A percentile compares a stretch with the other conserved stretches of the same genome.
phyloP scores from a whole-genome alignment of 2,113 vertebrate genomes.

The Loxodonta africana region DNA sequence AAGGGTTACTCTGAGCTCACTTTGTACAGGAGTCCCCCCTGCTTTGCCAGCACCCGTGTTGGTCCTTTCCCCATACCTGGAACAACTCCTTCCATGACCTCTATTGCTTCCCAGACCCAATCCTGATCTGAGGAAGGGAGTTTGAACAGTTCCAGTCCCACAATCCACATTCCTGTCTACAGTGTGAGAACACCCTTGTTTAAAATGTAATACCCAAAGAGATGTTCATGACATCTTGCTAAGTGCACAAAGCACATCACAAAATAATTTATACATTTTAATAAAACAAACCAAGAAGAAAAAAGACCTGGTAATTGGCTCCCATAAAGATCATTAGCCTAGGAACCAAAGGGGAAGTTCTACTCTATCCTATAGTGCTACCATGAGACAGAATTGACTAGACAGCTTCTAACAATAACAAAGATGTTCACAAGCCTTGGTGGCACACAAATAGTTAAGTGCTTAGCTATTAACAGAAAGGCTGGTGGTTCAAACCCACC shows the following conservation, averaged over 20 bases:
- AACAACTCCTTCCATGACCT: not conserved
- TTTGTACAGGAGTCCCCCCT: not conserved
- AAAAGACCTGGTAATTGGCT: not conserved
- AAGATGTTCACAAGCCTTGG: too few relatives aligned
- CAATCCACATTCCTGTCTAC: not conserved
- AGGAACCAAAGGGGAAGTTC: too few relatives aligned
- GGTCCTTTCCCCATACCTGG: not conserved
- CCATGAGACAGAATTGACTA: too few relatives aligned
- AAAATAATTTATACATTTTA: not conserved
- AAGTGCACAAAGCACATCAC: not conserved
- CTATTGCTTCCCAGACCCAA: not conserved
- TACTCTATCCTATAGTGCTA: too few relatives aligned
- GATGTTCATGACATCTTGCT: not conserved
- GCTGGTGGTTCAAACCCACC: not conserved
- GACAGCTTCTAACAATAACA: too few relatives aligned
- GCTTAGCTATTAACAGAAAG: not conserved
- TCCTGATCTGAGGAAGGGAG: not conserved
- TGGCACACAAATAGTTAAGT: too few relatives aligned
- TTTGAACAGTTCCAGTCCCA: not conserved
- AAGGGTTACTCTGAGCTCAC: not conserved
- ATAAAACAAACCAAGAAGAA: slow-evolving; percentile 28
- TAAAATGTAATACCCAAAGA: not conserved
- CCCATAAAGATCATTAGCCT: too few relatives aligned
- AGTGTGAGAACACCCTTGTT: not conserved
- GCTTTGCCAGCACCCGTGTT: not conserved